Conservation (phyloP, 2,113 vertebrate genomes). For the Stercorarius parasiticus region DNA sequence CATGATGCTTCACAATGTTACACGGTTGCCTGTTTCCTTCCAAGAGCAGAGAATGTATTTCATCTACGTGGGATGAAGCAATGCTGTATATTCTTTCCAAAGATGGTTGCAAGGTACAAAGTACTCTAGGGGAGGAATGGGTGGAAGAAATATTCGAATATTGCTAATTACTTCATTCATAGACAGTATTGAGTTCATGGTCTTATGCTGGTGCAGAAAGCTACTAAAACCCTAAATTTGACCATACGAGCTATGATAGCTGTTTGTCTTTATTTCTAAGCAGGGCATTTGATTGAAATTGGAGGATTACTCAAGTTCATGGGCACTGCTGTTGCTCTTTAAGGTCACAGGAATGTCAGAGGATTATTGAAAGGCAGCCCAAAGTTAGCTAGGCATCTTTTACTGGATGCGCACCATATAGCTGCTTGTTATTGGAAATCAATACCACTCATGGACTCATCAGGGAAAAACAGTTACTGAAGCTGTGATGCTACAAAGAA, state of each 20-base stretch:
- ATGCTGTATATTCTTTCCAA: background rate
- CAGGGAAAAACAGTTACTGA: slow-evolving; percentile 39
- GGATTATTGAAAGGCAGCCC: slow-evolving; percentile 43
- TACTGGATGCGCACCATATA: slow-evolving; percentile 28
- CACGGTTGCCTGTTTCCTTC: background rate
- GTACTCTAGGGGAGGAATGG: background rate
- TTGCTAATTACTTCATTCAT: background rate
- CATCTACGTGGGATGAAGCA: slow-evolving; percentile 11
- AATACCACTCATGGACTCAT: slow-evolving; percentile 37
- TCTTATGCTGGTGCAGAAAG: background rate
- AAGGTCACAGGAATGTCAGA: slow-evolving; percentile 53
- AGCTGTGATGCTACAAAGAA: background rate
- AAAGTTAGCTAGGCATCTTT: slow-evolving; percentile 42
- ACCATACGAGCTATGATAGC: background rate
- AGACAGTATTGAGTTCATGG: background rate
- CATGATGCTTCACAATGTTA: background rate
- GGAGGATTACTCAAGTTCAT: background rate
- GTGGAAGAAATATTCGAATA: background rate
- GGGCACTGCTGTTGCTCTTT: background rate
- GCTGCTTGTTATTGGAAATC: slow-evolving; percentile 60
- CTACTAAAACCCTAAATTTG: background rate
- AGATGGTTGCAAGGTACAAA: background rate
- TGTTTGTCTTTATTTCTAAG: background rate
- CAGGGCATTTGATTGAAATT: background rate
- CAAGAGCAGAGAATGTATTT: background rate